A percentile compares a stretch with the other conserved stretches of the same genome.
Evolutionary conservation across 2,797 vertebrate genomes (phyloP).

Genomic region (Nyctibius grandis): DNA sequence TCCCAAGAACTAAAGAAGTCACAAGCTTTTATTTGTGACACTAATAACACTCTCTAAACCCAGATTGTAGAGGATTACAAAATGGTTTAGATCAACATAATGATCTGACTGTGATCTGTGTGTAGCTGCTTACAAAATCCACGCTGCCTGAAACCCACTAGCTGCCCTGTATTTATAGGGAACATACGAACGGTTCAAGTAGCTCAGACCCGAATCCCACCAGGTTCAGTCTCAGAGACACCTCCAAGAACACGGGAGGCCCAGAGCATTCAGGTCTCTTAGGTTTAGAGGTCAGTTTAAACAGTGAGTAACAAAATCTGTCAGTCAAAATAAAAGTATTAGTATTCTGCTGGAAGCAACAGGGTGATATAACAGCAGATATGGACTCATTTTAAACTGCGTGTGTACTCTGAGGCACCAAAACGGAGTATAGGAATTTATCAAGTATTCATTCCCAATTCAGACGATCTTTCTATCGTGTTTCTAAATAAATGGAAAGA

Average conservation of each 20-base stretch:
- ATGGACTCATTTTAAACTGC: background rate
- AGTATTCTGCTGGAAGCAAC: slow-evolving; percentile 1
- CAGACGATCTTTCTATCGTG: background rate
- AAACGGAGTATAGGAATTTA: background rate
- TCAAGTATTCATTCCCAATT: background rate
- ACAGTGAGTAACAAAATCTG: background rate
- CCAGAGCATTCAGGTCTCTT: background rate
- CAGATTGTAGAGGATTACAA: slow-evolving; percentile 65
- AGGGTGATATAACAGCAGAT: background rate
- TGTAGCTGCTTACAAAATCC: slow-evolving; percentile 51
- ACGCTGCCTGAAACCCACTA: background rate
- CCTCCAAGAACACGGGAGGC: background rate
- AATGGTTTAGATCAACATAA: slow-evolving; percentile 55
- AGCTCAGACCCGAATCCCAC: background rate
- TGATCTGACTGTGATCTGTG: slow-evolving; percentile 50
- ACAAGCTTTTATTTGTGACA: slow-evolving; percentile 63
- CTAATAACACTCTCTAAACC: slow-evolving; percentile 62
- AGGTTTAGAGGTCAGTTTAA: background rate
- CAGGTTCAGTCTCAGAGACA: rapidly evolving
- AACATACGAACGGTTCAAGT: background rate
- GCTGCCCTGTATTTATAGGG: background rate
- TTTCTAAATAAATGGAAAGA: slow-evolving; percentile 17
- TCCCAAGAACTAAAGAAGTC: slow-evolving; percentile 14
- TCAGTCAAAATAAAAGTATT: background rate
- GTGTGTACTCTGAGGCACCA: background rate